Evolutionary conservation across 2,113 vertebrate genomes (phyloP).

Genomic region (Alethe castanea): DNA sequence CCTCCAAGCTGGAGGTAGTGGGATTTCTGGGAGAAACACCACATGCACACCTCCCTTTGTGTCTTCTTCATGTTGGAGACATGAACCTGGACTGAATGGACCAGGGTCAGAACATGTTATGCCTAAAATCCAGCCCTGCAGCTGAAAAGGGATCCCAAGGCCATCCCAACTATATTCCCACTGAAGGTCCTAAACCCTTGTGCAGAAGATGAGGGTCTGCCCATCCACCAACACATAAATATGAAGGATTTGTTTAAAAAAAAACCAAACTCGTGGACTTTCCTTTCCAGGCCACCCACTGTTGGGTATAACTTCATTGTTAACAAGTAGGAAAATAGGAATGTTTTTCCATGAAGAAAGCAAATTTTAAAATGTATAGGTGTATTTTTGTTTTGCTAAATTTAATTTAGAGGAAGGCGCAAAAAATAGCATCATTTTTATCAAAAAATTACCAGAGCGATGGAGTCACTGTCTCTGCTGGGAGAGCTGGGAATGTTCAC

Average conservation of each 20-base stretch:
- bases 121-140: neutral
- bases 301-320: neutral
- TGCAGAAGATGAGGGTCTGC: neutral
- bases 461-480: neutral
- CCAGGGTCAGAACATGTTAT: accelerated
- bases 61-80: neutral
- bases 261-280: neutral
- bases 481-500: neutral
- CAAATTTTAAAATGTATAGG: neutral
- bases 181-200: neutral
- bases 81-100: neutral
- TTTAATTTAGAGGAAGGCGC: neutral
- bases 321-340: neutral
- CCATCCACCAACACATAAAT: neutral
- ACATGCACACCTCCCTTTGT: neutral
- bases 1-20: neutral
- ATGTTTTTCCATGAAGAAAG: neutral
- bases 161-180: neutral
- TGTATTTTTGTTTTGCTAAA: neutral
- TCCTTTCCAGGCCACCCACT: neutral
- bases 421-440: neutral
- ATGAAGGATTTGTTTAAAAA: neutral
- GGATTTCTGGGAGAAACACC: neutral
- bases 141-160: neutral
- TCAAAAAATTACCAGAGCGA: accelerated